Evolutionary conservation across 2,113 vertebrate genomes (phyloP), one percentile per base, ranked within the genome.

Genomic region (Ammospiza nelsoni): DNA sequence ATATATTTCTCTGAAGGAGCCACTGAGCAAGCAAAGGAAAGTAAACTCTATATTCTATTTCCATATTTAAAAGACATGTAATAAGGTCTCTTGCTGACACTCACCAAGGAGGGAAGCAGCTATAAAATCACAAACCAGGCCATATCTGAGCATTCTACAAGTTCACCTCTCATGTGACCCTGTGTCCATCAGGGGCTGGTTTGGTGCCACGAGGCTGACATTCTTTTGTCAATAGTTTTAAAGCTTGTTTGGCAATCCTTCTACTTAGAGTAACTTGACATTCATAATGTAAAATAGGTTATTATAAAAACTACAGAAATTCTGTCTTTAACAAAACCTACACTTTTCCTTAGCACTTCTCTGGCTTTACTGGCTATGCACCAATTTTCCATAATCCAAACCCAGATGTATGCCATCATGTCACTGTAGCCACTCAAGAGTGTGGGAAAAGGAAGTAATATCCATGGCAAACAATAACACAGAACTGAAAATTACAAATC

Each of bases 371-470:
- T 15, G 76, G 63, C 35, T 63, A 46, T 3, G 6, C 15, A 54
- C 17, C 31, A 41, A 1, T 15, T 18, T 59, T 74, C 33, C 68
- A 77, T 16, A 54, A 71, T 31, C 37, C 37, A 46, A 62, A 84
- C 21, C 24, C 7, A 10, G 18, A 9, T 2, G 1, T 8, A 61
- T 12, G 9, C n/a, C 55, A 6, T 20, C 6, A 1, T 28, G 6
- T 68, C 48, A 57, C 18, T 1, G 0, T 8, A 84, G 24, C 24
- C 18, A 89, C n/a, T 44, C 33, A 49, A 31, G 17, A 61, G 33
- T 39, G 35, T 43, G 21, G 19, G 24, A 68, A 59, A 73, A n/a
- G 15, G 24, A 35, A 75, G n/a, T 59, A 79, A 72, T 19, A 82
- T 23, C 31, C 9, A 39, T 0, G 0, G 41, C 0, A 7, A 81